Percentiles rank a stretch among this genome's conserved stretches.
These are phyloP conservation scores for Chymomyza fuscimana DNA, from an alignment of 2,888 invertebrate genomes.

Conservation along the genomic window DNA sequence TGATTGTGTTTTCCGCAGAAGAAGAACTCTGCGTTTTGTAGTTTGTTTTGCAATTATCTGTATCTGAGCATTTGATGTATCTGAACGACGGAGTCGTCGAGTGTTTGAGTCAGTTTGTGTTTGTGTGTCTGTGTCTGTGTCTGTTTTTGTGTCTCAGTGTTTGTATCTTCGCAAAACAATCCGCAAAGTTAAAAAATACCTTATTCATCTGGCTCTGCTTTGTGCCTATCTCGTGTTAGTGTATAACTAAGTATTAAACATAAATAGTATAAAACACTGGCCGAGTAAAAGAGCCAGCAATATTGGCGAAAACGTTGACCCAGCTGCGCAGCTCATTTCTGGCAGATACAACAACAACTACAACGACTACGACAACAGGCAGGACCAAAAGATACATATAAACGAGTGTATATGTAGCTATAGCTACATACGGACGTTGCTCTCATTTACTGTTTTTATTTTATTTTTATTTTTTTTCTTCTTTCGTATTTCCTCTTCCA, in stretches of 20 bases:
- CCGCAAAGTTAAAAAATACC: conserved; percentile 68
- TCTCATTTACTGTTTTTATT: conserved; percentile 62
- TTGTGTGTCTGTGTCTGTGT: conserved; percentile 21
- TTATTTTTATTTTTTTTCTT: conserved; percentile 55
- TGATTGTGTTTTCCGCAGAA: conserved; percentile 11
- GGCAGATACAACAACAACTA: conserved; percentile 7
- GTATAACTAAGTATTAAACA: not conserved
- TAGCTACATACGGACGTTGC: conserved; percentile 35
- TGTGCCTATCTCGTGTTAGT: not conserved
- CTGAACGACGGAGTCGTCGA: not conserved
- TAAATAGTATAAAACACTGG: conserved; percentile 69
- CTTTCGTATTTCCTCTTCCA: conserved; percentile 21
- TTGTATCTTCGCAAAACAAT: conserved; percentile 56
- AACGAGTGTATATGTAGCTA: not conserved
- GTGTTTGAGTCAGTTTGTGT: conserved; percentile 30
- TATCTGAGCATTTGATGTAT: not conserved
- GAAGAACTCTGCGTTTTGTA: conserved; percentile 13
- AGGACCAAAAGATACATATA: conserved; percentile 20
- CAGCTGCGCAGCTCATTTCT: not conserved
- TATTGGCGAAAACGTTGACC: not conserved
- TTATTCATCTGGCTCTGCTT: conserved; percentile 63
- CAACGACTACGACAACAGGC: not conserved
- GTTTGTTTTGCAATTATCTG: conserved; percentile 19
- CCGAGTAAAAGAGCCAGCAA: conserved; percentile 39
- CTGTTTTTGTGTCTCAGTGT: conserved; percentile 18